Evolutionary conservation across 1,140 invertebrate genomes (phyloP), one percentile per base, ranked within the genome.

Genomic region (Dryas iulia): DNA sequence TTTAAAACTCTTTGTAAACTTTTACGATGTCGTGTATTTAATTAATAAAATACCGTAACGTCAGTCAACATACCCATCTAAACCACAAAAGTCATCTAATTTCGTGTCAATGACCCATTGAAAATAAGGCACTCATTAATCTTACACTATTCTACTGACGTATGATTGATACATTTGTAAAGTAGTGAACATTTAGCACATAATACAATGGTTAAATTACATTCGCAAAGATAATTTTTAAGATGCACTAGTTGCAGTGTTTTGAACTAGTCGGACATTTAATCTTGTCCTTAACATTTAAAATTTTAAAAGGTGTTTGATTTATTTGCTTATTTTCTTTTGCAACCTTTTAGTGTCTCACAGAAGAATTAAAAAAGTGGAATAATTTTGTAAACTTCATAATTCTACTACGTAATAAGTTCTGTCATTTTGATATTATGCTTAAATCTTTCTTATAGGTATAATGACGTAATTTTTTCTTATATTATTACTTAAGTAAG

Each of bases 101-200:
- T 63, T 62, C 57, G 69, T 74, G 77, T 74, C 74, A 67, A 67
- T 73, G 78, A 82, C 74, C 81, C 74, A 70, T 76, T 65, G 11
- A 56, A 77, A 68, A 74, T 75, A 70, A 74, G 57, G 71, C 63
- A 28, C 70, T 73, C 74, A 76, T 73, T 74, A 77, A 78, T 80
- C 65, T 74, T 30, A 59, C 35, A 54, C 33, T 69, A 62, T 52
- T 76, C 56, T 56, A 10, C 56, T 71, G 69, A 74, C 72, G 57
- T 24, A 35, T 69, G 78, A 76, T 74, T 78, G 69, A 71, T 73
- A 72, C 33, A 57, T 69, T 25, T 62, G 23, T 67, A 60, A 67
- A 61, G 60, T 53, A 30, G 47, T 14, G n/a, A 61, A 56, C 58
- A 18, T 66, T 66, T 31, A 59, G 39, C 18, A 53, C 65, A 59